Evolutionary conservation across 2,113 vertebrate species (phyloP).

Genomic region (Gobius niger): DNA sequence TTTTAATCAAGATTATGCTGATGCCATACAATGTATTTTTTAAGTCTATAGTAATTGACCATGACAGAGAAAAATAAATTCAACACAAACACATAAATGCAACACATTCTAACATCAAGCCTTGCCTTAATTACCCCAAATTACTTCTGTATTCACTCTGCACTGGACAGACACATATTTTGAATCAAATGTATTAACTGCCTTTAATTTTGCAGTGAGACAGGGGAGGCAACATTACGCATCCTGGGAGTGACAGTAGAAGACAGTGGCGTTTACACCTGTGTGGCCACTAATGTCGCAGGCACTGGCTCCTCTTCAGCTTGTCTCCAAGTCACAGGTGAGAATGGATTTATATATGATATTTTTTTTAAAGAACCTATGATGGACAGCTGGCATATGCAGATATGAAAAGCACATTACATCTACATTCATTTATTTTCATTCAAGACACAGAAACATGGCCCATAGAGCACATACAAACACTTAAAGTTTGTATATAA

Average conservation of each 20-base stretch:
- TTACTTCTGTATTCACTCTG: background rate
- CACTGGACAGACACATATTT: background rate
- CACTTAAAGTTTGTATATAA: background rate
- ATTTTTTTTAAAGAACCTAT: too few relatives aligned
- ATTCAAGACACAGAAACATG: too few relatives aligned
- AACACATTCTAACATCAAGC: too few relatives aligned
- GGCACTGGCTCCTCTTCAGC: conserved; percentile 87
- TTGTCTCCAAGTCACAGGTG: conserved; percentile 91
- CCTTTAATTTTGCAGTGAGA: conserved; percentile 76
- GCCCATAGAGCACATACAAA: too few relatives aligned
- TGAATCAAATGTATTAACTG: background rate
- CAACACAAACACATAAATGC: too few relatives aligned
- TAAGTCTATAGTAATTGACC: too few relatives aligned
- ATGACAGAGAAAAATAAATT: too few relatives aligned
- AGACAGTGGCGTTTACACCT: conserved; percentile 90
- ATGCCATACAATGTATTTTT: too few relatives aligned
- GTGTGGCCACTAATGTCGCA: conserved; percentile 88
- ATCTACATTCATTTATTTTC: too few relatives aligned
- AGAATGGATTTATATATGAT: conserved; percentile 32
- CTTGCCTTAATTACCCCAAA: background rate
- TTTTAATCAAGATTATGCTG: too few relatives aligned
- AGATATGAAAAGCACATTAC: too few relatives aligned
- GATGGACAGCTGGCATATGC: too few relatives aligned
- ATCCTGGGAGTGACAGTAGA: conserved; percentile 85
- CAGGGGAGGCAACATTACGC: conserved; percentile 91